Percentiles rank a stretch among this genome's conserved stretches.
Evolutionary conservation across 1,140 invertebrate genomes (phyloP).

Genomic region (Cydia splendana): DNA sequence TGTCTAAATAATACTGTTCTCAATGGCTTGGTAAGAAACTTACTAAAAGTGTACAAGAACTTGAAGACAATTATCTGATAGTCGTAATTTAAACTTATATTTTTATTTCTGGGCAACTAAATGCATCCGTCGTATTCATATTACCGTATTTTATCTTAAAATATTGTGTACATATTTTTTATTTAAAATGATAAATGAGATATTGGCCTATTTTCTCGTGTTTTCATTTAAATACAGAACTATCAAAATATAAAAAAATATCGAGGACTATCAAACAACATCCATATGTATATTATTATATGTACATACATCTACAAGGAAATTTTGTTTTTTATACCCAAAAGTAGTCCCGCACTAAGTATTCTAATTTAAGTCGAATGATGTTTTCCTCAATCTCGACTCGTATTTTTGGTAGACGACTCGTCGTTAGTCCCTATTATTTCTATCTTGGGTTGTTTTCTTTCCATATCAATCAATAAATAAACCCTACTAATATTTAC

Average conservation of each 20-base stretch:
- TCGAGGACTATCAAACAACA: conserved; percentile 79
- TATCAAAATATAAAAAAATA: conserved; percentile 82
- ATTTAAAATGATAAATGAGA: conserved; percentile 75
- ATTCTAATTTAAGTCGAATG: conserved; percentile 72
- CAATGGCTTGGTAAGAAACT: conserved; percentile 78
- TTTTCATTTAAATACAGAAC: conserved; percentile 78
- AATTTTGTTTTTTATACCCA: conserved; percentile 72
- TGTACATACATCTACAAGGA: conserved; percentile 77
- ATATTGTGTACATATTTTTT: conserved; percentile 65
- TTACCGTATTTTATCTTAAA: conserved; percentile 61
- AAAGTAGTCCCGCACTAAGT: conserved; percentile 74
- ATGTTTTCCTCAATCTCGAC: conserved; percentile 65
- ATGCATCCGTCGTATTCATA: conserved; percentile 68
- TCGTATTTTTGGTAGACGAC: conserved; percentile 62
- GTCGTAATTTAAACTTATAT: conserved; percentile 55
- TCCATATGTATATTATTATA: conserved; percentile 76
- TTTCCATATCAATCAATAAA: conserved; percentile 69
- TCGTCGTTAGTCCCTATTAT: conserved; percentile 51
- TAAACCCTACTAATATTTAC: conserved; percentile 76
- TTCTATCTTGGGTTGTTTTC: conserved; percentile 59
- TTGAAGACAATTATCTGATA: conserved; percentile 55
- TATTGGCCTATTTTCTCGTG: conserved; percentile 77
- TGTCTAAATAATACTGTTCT: conserved; percentile 80
- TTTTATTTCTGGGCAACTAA: conserved; percentile 71
- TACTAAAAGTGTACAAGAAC: conserved; percentile 61